Evolutionary conservation across 2,797 vertebrate species (phyloP).

Genomic region (Mormyrus hasselquistii): DNA sequence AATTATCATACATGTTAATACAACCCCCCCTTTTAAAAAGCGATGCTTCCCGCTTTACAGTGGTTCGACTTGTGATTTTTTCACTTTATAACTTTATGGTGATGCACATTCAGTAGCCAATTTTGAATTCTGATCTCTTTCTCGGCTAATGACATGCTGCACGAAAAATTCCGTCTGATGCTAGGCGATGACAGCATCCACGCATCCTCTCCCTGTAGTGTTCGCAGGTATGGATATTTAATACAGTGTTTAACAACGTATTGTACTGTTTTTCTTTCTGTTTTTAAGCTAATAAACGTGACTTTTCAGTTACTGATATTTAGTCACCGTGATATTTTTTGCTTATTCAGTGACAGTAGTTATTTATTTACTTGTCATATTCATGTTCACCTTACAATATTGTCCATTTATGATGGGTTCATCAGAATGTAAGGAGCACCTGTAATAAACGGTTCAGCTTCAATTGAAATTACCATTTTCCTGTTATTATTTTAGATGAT

Average conservation of each 20-base stretch:
- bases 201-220: not conserved
- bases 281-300: not conserved
- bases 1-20: not conserved
- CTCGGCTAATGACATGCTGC: not conserved
- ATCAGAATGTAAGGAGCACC: not conserved
- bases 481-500: not conserved
- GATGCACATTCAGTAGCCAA: not conserved
- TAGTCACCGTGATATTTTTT: not conserved
- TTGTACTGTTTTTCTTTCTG: not conserved
- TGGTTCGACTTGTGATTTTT: not conserved
- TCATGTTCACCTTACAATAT: not conserved
- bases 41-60: not conserved
- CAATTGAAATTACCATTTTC: not conserved
- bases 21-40: not conserved
- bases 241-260: not conserved
- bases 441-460: not conserved
- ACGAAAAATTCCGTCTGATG: not conserved
- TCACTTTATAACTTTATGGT: not conserved
- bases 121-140: not conserved
- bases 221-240: not conserved
- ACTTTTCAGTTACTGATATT: not conserved
- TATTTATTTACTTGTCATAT: not conserved
- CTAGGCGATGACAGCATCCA: not conserved
- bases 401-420: not conserved
- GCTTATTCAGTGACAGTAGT: not conserved